Conservation (phyloP, 2,888 invertebrate species). For the Lydus trimaculatus region DNA sequence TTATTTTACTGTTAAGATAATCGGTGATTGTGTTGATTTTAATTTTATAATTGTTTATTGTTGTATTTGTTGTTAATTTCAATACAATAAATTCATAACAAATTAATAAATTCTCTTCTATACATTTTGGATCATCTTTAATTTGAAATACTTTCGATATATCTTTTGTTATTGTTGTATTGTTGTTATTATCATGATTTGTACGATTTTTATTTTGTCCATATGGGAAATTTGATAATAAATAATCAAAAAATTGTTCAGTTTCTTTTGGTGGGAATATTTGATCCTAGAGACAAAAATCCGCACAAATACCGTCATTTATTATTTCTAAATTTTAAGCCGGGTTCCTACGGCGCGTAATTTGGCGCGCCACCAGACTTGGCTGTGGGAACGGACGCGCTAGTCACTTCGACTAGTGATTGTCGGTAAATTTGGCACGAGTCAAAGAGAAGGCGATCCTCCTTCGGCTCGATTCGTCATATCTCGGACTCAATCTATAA, state of each 20-base stretch:
- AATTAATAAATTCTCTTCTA: constrained; percentile 65
- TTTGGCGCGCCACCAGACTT: no score
- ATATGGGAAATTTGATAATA: constrained; percentile 69
- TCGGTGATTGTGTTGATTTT: constrained; percentile 60
- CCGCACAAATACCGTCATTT: no score
- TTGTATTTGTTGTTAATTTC: constrained; percentile 58
- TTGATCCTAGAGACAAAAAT: no score
- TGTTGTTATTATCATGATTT: constrained; percentile 40
- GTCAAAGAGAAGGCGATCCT: no score
- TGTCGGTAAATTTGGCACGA: no score
- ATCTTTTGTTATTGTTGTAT: constrained; percentile 56
- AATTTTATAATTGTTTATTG: constrained; percentile 54
- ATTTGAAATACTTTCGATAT: constrained; percentile 58
- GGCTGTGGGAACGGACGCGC: no score
- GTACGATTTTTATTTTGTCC: constrained; percentile 55
- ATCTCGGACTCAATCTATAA: no score
- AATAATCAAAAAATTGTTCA: constrained; percentile 63
- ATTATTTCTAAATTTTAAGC: no score
- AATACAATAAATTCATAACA: constrained; percentile 64
- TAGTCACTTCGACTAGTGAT: no score
- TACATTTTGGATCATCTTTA: constrained; percentile 59
- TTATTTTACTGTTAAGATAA: constrained; percentile 63
- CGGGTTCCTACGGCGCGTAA: no score
- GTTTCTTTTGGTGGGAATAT: constrained; percentile 8
- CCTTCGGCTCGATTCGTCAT: no score